Base-by-base conservation (phyloP, 2,888 invertebrate genomes). In the Pandemis cinnamomeana region DNA sequence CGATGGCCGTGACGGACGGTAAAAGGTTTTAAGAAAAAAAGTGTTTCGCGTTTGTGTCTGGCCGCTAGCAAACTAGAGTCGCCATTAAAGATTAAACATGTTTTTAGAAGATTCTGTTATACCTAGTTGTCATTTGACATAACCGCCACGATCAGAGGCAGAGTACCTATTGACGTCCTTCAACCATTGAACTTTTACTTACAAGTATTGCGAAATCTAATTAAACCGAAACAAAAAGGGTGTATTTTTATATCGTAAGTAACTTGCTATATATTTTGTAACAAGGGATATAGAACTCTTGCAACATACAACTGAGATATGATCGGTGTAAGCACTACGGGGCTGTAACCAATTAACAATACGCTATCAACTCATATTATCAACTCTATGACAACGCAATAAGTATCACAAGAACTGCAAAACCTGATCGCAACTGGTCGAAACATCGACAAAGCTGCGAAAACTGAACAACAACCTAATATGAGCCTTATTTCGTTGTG, bases 21-120 rank as follows among this genome's bases (percentile, higher is more conserved):
- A 73, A 69, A 70, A 73, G 64, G 73, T 70, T 70, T 73, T 60
- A 4, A 36, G 70, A 70, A 70, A 74, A 74, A 73, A 70, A 36
- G 66, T 53, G 73, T 36, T 48, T 27, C 36, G 60, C 68, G 72
- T 73, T 73, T 70, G 73, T 70, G 60, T 60, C 69, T 51, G 73
- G 71, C 70, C 74, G 70, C 70, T 64, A 44, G 48, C 60, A 66
- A 70, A 66, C 44, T 70, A 66, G 70, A 71, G 44, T n/a, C 36
- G 63, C 63, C 13, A 13, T 67, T 66, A 60, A 60, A 36, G 36
- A 69, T 72, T 58, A 36, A 36, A 48, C 46, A 20, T 62, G 41
- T 73, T 60, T 36, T 58, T 27, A 5, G 1, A 27, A 27, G 27
- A 58, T 58, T 58, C 27, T 10, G 7, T 7, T 58, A 5, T 58